Evolutionary conservation across 1,140 invertebrate species (phyloP), one percentile per base, ranked within the genome.

Genomic region (Holcopasites calliopsidis): DNA sequence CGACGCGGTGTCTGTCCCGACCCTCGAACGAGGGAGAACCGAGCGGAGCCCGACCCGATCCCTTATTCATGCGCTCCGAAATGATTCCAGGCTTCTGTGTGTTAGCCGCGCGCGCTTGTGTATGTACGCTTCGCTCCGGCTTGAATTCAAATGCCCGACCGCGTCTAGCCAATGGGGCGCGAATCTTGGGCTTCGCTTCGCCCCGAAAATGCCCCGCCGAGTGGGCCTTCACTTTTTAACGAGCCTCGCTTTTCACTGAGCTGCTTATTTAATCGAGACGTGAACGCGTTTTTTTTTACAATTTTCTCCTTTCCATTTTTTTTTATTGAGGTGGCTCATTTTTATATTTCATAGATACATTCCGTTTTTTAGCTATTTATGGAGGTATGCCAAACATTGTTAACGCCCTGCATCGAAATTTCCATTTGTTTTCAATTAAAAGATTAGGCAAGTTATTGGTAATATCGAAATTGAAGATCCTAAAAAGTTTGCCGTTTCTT

Each of bases 51-150:
- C 70, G 79, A 60, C 65, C 61, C 84, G 75, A 87, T 89, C 87
- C 86, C 72, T 89, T 89, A 89, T 89, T 89, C 86, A 89, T 89
- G 77, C 77, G 72, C 73, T 79, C 73, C 84, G 86, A 88, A 89
- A 89, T 87, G 86, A 89, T 88, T 88, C 78, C 80, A 82, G 69
- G 82, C 83, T 83, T 83, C 69, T 28, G 69, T 38, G 70, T 64
- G 64, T 64, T 21, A 5, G 44, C 44, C 44, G 44, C n/a, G 44
- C n/a, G 50, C 35, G 52, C 60, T 18, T 11, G 77, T 23, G 72
- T n/a, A n/a, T n/a, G n/a, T n/a, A n/a, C n/a, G n/a, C n/a, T n/a
- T n/a, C n/a, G n/a, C n/a, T n/a, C n/a, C n/a, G n/a, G n/a, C 74
- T 38, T 72, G 80, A 81, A 82, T 82, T 81, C 77, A 82, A 82